Conservation (phyloP, 2,113 vertebrate genomes). For the Ciconia stormi region DNA sequence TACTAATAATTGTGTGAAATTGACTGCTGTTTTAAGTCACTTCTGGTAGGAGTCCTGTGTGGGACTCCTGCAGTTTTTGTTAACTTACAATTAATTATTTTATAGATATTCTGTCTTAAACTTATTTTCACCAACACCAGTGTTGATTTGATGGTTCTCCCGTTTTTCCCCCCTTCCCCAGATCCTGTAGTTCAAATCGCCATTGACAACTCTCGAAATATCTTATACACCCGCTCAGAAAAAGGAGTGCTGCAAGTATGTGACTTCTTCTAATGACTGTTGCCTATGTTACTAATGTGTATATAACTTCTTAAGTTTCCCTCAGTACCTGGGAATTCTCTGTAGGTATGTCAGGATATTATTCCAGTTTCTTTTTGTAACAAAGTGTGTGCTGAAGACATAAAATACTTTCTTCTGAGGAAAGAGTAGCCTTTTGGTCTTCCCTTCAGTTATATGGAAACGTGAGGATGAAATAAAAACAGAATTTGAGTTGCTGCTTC, state of each 20-base stretch:
- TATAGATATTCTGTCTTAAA: neutral
- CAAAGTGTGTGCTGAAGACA: neutral
- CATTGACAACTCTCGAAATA: slow-evolving; percentile 92
- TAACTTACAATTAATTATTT: neutral
- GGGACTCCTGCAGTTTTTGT: neutral
- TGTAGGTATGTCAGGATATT: neutral
- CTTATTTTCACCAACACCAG: neutral
- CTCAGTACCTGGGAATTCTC: neutral
- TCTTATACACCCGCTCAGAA: slow-evolving; percentile 91
- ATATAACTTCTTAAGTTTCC: neutral
- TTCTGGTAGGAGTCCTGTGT: neutral
- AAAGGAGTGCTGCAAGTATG: slow-evolving; percentile 93
- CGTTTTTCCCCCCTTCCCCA: neutral
- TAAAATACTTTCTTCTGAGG: neutral
- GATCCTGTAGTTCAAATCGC: slow-evolving; percentile 96
- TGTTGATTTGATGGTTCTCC: neutral
- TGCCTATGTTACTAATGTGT: neutral
- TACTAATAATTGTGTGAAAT: neutral
- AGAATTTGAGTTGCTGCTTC: neutral
- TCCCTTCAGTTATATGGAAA: neutral
- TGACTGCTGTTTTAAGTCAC: neutral
- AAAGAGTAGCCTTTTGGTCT: neutral
- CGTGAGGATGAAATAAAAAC: neutral
- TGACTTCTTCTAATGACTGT: neutral
- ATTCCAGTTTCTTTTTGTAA: neutral